A percentile compares a stretch with the other conserved stretches of the same genome.
These are phyloP conservation scores for Myrmophylax atrothorax DNA, from an alignment of 2,113 vertebrate genomes.

Conservation along the genomic window DNA sequence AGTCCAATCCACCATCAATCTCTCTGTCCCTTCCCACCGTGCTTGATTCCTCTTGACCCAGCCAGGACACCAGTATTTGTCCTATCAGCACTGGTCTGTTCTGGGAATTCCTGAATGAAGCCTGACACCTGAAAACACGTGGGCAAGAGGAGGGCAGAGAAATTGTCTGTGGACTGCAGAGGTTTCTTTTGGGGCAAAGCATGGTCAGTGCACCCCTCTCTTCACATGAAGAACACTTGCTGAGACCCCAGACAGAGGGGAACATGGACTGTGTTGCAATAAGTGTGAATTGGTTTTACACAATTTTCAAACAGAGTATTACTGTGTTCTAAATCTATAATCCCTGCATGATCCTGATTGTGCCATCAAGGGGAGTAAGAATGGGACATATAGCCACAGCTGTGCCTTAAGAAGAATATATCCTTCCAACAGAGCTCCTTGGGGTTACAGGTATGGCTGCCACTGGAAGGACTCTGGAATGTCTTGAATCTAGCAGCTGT, in stretches of 20 bases:
- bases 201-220: background rate
- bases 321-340: background rate
- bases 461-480: background rate
- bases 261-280: fast-evolving
- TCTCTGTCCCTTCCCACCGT: background rate
- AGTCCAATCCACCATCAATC: background rate
- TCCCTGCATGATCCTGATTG: background rate
- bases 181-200: background rate
- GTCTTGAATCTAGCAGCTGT: background rate
- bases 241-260: background rate
- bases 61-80: background rate
- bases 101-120: background rate
- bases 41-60: background rate
- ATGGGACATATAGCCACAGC: background rate
- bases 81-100: background rate
- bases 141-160: background rate
- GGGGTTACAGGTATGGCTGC: background rate
- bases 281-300: background rate
- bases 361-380: background rate
- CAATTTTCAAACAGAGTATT: background rate
- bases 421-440: background rate
- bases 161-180: background rate
- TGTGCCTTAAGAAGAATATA: background rate
- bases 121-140: background rate
- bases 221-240: background rate